Evolutionary conservation across 2,888 invertebrate genomes (phyloP).

Genomic region (Troides oblongomaculatus): DNA sequence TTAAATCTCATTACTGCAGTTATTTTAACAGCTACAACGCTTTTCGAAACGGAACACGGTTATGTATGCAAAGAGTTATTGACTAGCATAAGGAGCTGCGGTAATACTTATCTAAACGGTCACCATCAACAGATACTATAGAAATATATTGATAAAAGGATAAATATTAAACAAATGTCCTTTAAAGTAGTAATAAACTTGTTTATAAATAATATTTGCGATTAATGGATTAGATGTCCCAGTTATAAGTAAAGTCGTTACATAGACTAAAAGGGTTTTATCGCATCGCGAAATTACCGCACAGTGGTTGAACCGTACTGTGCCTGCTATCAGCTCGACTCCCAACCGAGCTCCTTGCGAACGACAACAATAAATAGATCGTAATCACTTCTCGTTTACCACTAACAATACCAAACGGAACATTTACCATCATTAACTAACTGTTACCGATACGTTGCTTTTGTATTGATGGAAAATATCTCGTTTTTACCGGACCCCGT

Average conservation of each 20-base stretch:
- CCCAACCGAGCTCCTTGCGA: conserved; percentile 52
- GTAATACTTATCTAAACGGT: too few species aligned
- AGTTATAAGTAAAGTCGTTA: conserved; percentile 9
- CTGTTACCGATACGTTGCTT: conserved; percentile 45
- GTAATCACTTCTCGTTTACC: conserved; percentile 35
- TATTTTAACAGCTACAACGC: too few species aligned
- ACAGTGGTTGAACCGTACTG: conserved; percentile 17
- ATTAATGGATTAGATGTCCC: not conserved
- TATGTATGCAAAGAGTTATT: too few species aligned
- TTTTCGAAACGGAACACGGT: too few species aligned
- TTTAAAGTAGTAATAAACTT: too few species aligned
- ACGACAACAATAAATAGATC: conserved; percentile 61
- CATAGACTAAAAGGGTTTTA: conserved; percentile 8
- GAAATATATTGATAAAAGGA: too few species aligned
- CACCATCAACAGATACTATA: too few species aligned
- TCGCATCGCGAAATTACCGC: not conserved
- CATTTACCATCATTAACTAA: conserved; percentile 40
- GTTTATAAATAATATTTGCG: too few species aligned
- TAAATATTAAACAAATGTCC: too few species aligned
- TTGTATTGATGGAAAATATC: conserved; percentile 33
- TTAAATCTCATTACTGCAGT: too few species aligned
- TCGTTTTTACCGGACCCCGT: conserved; percentile 29
- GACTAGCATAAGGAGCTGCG: too few species aligned
- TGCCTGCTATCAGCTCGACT: conserved; percentile 28
- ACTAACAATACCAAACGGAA: conserved; percentile 22